Percentiles rank a stretch among this genome's conserved stretches.
Evolutionary conservation across 2,113 vertebrate genomes (phyloP).

Genomic region (Festucalex cinctus): DNA sequence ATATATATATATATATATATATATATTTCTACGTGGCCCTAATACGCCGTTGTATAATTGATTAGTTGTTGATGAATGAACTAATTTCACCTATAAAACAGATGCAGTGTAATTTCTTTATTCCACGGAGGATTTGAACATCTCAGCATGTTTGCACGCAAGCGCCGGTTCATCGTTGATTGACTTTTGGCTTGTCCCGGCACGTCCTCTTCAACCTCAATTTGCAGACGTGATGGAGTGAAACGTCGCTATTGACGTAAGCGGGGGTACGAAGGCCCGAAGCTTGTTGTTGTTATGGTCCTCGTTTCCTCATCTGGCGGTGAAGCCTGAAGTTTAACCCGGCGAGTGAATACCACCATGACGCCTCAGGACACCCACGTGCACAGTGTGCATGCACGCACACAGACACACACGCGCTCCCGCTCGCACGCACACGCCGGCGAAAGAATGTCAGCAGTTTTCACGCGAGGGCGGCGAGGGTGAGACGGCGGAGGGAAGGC

Average conservation of each 20-base stretch:
- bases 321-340: slow-evolving; percentile 49
- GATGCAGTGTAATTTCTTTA: slow-evolving; percentile 18
- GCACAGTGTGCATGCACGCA: slow-evolving; percentile 7
- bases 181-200: slow-evolving; percentile 46
- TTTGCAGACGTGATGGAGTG: slow-evolving; percentile 49
- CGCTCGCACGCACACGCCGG: slow-evolving; percentile 19
- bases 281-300: slow-evolving; percentile 52
- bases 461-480: slow-evolving; percentile 59
- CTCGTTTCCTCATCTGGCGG: slow-evolving; percentile 43
- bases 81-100: not conserved
- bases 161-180: slow-evolving; percentile 33
- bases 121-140: slow-evolving; percentile 29
- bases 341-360: slow-evolving; percentile 46
- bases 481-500: slow-evolving; percentile 58
- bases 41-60: too few species aligned
- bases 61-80: too few species aligned
- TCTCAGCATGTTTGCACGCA: slow-evolving; percentile 29
- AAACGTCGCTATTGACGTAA: slow-evolving; percentile 60
- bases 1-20: too few species aligned
- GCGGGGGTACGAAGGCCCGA: slow-evolving; percentile 46
- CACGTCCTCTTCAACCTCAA: slow-evolving; percentile 45
- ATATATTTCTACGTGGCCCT: too few species aligned
- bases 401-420: slow-evolving; percentile 15
- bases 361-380: slow-evolving; percentile 10
- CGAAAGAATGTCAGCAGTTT: slow-evolving; percentile 62